Evolutionary conservation across 2,888 invertebrate genomes (phyloP), one percentile per base, ranked within the genome.

Genomic region (Bhutanitis thaidina): DNA sequence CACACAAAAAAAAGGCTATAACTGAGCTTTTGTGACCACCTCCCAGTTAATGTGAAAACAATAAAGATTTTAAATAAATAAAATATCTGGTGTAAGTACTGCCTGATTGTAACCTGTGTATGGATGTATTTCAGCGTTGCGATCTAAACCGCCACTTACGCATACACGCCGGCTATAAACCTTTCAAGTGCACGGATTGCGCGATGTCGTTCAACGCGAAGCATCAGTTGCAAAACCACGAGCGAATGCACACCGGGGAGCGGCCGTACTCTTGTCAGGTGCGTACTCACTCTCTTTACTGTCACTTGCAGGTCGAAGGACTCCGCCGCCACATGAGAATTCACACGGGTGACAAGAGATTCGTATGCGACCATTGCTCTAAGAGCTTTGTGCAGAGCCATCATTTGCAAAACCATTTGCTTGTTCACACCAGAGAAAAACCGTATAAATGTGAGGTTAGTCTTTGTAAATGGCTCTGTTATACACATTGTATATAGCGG

Each of bases 171-270:
- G 90, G 90, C 52, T 90, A 90, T 75, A 90, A 90, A 67, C 90
- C 90, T 8, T 89, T 61, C 74, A 89, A 90, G 60, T 90, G 90
- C 67, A 69, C 65, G 34, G 80, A 81, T 34, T 90, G 90, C 65
- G 76, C 88, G 34, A 90, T 90, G 90, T 87, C 89, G 8, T 90
- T 90, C 75, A 89, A 90, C 69, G 90, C 90, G 51, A 90, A 90
- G 67, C 90, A 90, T 61, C 90, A 90, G 74, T 74, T 90, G 67
- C 87, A 86, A 72, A 90, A 89, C 71, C 90, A 90, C 71, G 88
- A 88, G 72, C 66, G 89, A 53, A 90, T 90, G 87, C 90, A 90
- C 65, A 89, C 90, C 37, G 90, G 90, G 34, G 90, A 90, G 68
- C 75, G 90, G 41, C 90, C 90, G 0, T 90, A 84, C 69, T 70